Conservation (phyloP, 1,140 invertebrate genomes). For the Battus philenor region DNA sequence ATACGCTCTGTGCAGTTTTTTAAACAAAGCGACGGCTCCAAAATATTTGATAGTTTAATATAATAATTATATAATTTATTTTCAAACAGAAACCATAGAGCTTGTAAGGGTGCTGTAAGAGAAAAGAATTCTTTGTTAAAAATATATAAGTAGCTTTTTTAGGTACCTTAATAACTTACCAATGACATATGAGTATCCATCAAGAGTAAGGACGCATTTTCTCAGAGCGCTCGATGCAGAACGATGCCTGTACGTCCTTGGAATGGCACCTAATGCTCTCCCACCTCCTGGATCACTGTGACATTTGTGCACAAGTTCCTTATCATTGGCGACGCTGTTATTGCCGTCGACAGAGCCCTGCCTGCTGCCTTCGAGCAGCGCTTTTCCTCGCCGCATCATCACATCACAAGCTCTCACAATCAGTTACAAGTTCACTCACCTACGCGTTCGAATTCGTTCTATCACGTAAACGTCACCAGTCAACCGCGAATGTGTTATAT, state of each 20-base stretch:
- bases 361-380: slow-evolving; percentile 62
- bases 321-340: slow-evolving; percentile 66
- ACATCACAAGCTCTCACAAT: slow-evolving; percentile 62
- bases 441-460: slow-evolving; percentile 13
- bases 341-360: slow-evolving; percentile 73
- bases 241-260: slow-evolving; percentile 54
- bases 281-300: slow-evolving; percentile 77
- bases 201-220: slow-evolving; percentile 86
- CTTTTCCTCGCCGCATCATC: slow-evolving; percentile 65
- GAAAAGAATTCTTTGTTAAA: slow-evolving; percentile 2
- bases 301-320: slow-evolving; percentile 80
- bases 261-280: slow-evolving; percentile 47
- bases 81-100: too few relatives aligned
- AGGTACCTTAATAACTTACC: slow-evolving; percentile 79
- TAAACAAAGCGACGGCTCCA: too few relatives aligned
- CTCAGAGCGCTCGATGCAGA: slow-evolving; percentile 75
- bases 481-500: not conserved
- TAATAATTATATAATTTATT: too few relatives aligned
- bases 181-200: slow-evolving; percentile 89
- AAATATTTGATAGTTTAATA: too few relatives aligned
- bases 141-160: too few relatives aligned
- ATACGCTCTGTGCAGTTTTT: too few relatives aligned
- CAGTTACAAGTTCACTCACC: slow-evolving; percentile 22
- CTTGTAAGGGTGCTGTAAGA: too few relatives aligned
- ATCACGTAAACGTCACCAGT: slow-evolving; percentile 16